Base-by-base conservation (phyloP, 2,888 invertebrate genomes). In the Resseliella maxima region DNA sequence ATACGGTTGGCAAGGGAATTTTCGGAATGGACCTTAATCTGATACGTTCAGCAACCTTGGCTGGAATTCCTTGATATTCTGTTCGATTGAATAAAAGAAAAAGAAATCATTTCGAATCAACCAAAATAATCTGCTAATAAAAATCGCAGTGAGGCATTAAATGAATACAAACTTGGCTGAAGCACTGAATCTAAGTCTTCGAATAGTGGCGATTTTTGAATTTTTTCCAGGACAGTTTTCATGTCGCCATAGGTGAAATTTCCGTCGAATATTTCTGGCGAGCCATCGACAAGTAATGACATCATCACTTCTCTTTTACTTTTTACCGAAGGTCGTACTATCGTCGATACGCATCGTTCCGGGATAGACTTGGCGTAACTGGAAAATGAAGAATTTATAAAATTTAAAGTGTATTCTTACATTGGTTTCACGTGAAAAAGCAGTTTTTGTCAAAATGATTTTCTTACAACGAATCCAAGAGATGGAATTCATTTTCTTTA, bases 11-110 rank as follows among this genome's bases (percentile, higher is more conserved):
- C 50, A 50, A 50, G 50, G 50, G 50, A 50, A 50, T 50, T 50
- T 50, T 50, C 50, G 50, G 50, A 50, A 50, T 50, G 50, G 50
- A 50, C 50, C 50, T 50, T 50, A 50, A 50, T 50, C 50, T 50
- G 50, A 50, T 50, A 18, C 50, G 50, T 50, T 50, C 50, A 50
- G 50, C 50, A 50, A 50, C 50, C 50, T 50, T 50, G 50, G 50
- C 50, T 50, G 50, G 50, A 50, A 50, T 50, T 50, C 50, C 50
- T 50, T 50, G 50, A 50, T 50, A 50, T 50, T 50, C 50, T 50
- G 50, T 50, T 50, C 50, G 50, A 50, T 50, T 50, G 50, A 50
- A 50, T 50, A 50, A 50, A 50, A 50, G 50, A 50, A 50, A 50
- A 50, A 50, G 50, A 50, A 50, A 50, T 50, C 50, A 50, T 50